Evolutionary conservation across 2,888 invertebrate genomes (phyloP).

Genomic region (Aphrophora alni): DNA sequence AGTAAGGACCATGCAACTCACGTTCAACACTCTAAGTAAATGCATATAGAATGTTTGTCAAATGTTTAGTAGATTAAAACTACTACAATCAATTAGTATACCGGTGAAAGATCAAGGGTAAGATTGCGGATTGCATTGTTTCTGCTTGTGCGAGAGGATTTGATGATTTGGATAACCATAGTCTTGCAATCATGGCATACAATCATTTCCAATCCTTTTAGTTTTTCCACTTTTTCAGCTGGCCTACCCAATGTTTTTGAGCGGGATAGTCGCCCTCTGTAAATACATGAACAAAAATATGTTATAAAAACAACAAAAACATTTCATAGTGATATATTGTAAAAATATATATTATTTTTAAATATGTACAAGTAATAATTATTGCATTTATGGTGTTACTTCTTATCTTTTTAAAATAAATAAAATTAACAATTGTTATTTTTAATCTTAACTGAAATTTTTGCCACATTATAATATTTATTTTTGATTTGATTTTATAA

Average conservation of each 20-base stretch:
- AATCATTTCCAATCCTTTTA: slow-evolving; percentile 75
- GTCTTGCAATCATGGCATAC: slow-evolving; percentile 95
- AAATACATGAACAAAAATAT: slow-evolving; percentile 44
- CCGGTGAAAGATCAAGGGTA: slow-evolving; percentile 83
- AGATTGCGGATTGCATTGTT: slow-evolving; percentile 82
- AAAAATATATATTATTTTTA: background rate
- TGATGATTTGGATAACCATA: slow-evolving; percentile 92
- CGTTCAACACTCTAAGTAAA: background rate
- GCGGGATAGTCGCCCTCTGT: slow-evolving; percentile 68
- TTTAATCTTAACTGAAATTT: too few species aligned
- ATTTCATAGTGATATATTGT: background rate
- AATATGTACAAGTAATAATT: background rate
- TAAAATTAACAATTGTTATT: too few species aligned
- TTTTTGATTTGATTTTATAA: too few species aligned
- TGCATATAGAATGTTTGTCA: background rate
- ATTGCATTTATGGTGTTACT: too few species aligned
- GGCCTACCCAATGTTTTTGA: slow-evolving; percentile 62
- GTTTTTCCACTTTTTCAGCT: slow-evolving; percentile 55
- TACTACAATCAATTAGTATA: slow-evolving; percentile 60
- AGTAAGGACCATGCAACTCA: background rate
- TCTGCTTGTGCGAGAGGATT: slow-evolving; percentile 82
- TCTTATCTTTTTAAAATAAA: too few species aligned
- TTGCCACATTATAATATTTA: too few species aligned
- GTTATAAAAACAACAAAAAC: too few species aligned
- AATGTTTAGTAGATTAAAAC: background rate